Base-by-base conservation (phyloP, 2,113 vertebrate species). In the Carollia perspicillata region DNA sequence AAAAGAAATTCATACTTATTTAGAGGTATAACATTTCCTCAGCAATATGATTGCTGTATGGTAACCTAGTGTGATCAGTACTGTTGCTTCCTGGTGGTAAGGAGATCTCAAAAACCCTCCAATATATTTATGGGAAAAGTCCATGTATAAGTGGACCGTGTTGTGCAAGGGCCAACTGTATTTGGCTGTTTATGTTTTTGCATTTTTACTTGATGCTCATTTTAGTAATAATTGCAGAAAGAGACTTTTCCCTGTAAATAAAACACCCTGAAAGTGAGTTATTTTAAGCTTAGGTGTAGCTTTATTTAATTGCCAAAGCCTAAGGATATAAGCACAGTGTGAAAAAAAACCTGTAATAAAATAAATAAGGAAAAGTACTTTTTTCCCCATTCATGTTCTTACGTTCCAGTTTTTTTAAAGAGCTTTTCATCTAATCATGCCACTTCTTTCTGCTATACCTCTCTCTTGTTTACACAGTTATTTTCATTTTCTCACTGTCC, bases 141-240 rank as follows among this genome's bases (percentile, higher is more conserved):
- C 37, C 37, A 12, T 81, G 37, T 63, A 18, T 20, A 44, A 63
- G 53, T 33, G 55, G 37, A 22, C 55, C 16, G 3, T 33, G 55
- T 13, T 81, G 37, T 42, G 63, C 28, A 42, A 16, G 26, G 37
- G 37, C 33, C 37, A 81, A 1, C 37, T 42, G 9, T 84, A n/a
- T 49, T 63, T 91, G 30, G 12, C 65, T 87, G 2, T 84, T 90
- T 17, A 37, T 22, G 92, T 92, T 90, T 78, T 60, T 94, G 6
- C 53, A 75, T 94, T 96, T 94, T 94, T 13, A 33, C 78, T 95
- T 96, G 44, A 89, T 93, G 14, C 8, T 88, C 96, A 23, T 84
- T 94, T 93, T 75, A 80, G 22, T 95, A 83, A 91, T 86, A 89
- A 55, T 74, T 96, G n/a, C 49, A 96, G 81, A 72, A 84, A 79